Percentiles rank a stretch among this genome's conserved stretches.
phyloP scores from a whole-genome alignment of 1,140 invertebrate genomes.

The Eriocheir sinensis region DNA sequence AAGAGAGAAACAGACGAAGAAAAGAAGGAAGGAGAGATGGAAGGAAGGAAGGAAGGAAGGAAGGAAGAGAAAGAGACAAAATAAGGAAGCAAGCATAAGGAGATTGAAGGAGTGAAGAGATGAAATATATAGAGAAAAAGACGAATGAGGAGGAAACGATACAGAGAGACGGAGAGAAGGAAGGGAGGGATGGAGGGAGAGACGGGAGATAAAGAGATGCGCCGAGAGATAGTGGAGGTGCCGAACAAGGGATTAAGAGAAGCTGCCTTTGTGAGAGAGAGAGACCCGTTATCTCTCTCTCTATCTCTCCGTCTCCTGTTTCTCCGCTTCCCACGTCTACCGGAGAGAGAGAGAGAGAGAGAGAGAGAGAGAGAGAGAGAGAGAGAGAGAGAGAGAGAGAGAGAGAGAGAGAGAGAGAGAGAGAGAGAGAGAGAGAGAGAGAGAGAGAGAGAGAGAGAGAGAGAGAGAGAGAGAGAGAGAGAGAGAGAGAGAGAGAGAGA shows the following conservation, averaged over 20 bases:
- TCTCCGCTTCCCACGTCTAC: slow-evolving; percentile 54
- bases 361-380: slow-evolving; percentile 67
- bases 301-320: slow-evolving; percentile 31
- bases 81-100: background rate
- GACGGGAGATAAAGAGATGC: slow-evolving; percentile 30
- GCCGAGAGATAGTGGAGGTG: slow-evolving; percentile 2
- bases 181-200: background rate
- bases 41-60: too few relatives aligned
- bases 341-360: slow-evolving; percentile 45
- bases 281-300: background rate
- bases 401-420: slow-evolving; percentile 35
- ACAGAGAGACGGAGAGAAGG: background rate
- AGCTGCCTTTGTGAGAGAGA: background rate
- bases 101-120: background rate
- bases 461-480: background rate
- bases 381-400: slow-evolving; percentile 60
- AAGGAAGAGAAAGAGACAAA: background rate
- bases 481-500: slow-evolving; percentile 53
- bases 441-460: slow-evolving; percentile 4
- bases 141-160: too few relatives aligned
- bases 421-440: background rate
- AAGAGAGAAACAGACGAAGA: background rate
- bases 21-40: too few relatives aligned
- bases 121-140: too few relatives aligned
- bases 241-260: slow-evolving; percentile 34